Evolutionary conservation across 2,113 vertebrate genomes (phyloP).

Genomic region (Osmerus eperlanus): DNA sequence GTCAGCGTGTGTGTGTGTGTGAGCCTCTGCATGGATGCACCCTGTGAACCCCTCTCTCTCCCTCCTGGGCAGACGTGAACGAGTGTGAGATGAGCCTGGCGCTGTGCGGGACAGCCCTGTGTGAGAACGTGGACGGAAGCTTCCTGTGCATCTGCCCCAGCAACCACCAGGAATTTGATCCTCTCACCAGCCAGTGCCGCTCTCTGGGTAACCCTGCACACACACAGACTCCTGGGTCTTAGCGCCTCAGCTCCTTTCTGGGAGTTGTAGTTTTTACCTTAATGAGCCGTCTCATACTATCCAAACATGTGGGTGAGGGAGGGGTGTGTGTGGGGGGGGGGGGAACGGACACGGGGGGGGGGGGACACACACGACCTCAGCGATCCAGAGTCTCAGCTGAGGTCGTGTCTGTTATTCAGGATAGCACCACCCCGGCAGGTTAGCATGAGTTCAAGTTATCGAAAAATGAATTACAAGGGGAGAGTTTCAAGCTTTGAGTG

Average conservation of each 20-base stretch:
- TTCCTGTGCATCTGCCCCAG: slow-evolving; percentile 80
- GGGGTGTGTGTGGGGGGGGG: not conserved
- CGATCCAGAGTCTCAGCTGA: slow-evolving; percentile 24
- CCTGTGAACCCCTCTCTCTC: not conserved
- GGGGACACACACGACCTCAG: not conserved
- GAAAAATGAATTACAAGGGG: too few species aligned
- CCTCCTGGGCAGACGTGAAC: slow-evolving; percentile 63
- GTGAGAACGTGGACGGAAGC: slow-evolving; percentile 78
- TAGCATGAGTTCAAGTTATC: too few species aligned
- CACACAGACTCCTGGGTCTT: slow-evolving; percentile 39
- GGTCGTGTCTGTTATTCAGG: slow-evolving; percentile 30
- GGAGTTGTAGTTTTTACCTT: slow-evolving; percentile 63
- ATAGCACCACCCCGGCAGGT: not conserved
- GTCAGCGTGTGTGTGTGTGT: slow-evolving; percentile 21
- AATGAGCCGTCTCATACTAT: slow-evolving; percentile 67
- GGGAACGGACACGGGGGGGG: slow-evolving; percentile 35
- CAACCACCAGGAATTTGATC: slow-evolving; percentile 79
- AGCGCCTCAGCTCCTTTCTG: slow-evolving; percentile 44
- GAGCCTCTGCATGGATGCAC: slow-evolving; percentile 17
- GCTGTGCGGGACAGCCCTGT: slow-evolving; percentile 71
- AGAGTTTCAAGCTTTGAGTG: too few species aligned
- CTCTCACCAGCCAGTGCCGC: slow-evolving; percentile 68
- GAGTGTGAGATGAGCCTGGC: slow-evolving; percentile 74
- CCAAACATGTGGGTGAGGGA: slow-evolving; percentile 58
- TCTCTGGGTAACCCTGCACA: slow-evolving; percentile 65